Conservation (phyloP, 2,113 vertebrate species). For the Podocnemis expansa region DNA sequence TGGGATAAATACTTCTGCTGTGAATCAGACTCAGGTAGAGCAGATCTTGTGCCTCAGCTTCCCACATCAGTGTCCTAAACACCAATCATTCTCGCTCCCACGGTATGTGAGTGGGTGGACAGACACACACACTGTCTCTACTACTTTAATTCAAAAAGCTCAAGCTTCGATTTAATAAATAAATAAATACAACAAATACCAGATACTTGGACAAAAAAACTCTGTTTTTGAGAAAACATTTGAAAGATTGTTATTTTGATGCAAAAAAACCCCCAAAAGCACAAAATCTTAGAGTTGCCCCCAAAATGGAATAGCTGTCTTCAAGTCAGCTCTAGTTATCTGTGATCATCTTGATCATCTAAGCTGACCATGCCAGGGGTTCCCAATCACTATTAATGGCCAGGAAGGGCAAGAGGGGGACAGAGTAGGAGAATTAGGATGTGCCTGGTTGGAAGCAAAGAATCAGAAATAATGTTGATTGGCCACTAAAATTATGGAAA, state of each 20-base stretch:
- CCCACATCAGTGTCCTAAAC: not conserved
- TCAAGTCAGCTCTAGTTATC: not conserved
- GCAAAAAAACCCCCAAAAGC: not conserved
- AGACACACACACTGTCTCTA: no score
- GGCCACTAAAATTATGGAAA: not conserved
- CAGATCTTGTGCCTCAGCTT: not conserved
- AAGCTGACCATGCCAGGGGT: not conserved
- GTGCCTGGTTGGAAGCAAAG: not conserved
- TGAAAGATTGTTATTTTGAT: not conserved
- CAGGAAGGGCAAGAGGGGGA: not conserved
- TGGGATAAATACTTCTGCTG: not conserved
- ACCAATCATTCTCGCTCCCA: no score
- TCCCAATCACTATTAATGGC: not conserved
- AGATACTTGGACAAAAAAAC: not conserved
- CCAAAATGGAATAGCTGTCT: not conserved
- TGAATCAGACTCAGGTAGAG: not conserved
- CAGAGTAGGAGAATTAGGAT: not conserved
- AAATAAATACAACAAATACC: not conserved
- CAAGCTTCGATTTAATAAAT: not conserved
- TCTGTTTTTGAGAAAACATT: not conserved
- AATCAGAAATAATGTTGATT: not conserved
- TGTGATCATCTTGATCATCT: not conserved
- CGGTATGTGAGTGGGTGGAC: no score
- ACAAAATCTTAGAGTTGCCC: not conserved
- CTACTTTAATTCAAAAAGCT: no score